Base-by-base conservation (phyloP, 2,797 vertebrate species). In the Protonibea diacanthus region DNA sequence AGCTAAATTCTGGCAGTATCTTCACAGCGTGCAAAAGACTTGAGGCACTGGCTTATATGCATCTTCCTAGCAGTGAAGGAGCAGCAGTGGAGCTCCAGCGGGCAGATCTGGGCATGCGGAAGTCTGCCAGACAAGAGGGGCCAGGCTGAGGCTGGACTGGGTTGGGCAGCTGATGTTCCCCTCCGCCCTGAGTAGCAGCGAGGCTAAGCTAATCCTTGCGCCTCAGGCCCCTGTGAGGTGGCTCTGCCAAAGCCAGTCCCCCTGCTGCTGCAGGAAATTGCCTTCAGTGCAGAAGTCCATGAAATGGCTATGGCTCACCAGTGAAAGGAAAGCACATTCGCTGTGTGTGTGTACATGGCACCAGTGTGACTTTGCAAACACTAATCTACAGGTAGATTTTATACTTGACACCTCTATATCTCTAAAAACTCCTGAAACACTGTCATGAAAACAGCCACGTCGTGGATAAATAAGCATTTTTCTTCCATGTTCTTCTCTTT, bases 251-350 rank as follows among this genome's bases (percentile, higher is more conserved):
- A 93, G 91, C 89, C 86, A 55, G 87, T 93, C 88, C 88, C 89
- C 94, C 94, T 86, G 91, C 94, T 95, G 94, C 91, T 95, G 87
- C 89, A 94, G 94, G 93, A 95, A 96, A 95, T 96, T 93, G 92
- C 92, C 92, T 95, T 92, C 87, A 88, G 92, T 93, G 88, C 89
- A 92, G 85, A 94, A 79, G 85, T 82, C 91, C 92, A 90, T 94
- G 92, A 93, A 93, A 91, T 88, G 74, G 62, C 78, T 70, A 61
- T 78, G 77, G 84, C 89, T 90, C 86, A 71, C 79, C 74, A 71
- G 48, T 73, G 79, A 79, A 79, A 63, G 57, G 63, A 57, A 44
- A 63, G 58, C 59, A 74, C 68, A 71, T 78, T 74, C 56, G 59
- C 71, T 27, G 62, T 69, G 56, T 67, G 56, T 67, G 75, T 71